A percentile compares a stretch with the other conserved stretches of the same genome.
Evolutionary conservation across 2,888 invertebrate species (phyloP).

Genomic region (Amiota communis): DNA sequence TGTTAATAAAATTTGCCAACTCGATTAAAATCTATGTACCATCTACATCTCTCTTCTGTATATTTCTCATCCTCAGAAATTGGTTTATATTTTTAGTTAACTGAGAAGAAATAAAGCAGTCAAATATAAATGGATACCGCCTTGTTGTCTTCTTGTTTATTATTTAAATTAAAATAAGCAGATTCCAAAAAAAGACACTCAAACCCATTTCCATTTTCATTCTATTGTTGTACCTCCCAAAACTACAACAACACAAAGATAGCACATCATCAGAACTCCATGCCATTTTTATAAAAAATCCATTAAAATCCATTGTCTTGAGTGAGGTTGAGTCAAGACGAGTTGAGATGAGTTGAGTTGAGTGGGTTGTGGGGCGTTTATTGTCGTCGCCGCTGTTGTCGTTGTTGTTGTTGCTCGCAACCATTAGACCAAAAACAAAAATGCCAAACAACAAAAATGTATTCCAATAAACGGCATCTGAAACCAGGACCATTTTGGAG

Average conservation of each 20-base stretch:
- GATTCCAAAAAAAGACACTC: slow-evolving; percentile 15
- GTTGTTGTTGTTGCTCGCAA: slow-evolving; percentile 14
- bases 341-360: no score
- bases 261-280: slow-evolving; percentile 23
- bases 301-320: slow-evolving; percentile 47
- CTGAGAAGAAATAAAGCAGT: no score
- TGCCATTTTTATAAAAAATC: slow-evolving; percentile 45
- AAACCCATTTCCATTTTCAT: background rate
- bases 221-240: background rate
- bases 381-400: slow-evolving; percentile 34
- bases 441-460: background rate
- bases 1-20: no score
- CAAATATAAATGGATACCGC: background rate
- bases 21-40: no score
- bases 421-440: slow-evolving; percentile 20
- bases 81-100: no score
- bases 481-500: background rate
- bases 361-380: no score
- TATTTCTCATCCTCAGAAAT: no score
- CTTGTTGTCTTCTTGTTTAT: slow-evolving; percentile 59
- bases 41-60: no score
- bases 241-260: background rate
- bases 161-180: slow-evolving; percentile 62
- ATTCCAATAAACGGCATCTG: background rate
- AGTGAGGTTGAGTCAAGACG: background rate